Evolutionary conservation across 2,797 vertebrate genomes (phyloP).

Genomic region (Hippopotamyrus pictus): DNA sequence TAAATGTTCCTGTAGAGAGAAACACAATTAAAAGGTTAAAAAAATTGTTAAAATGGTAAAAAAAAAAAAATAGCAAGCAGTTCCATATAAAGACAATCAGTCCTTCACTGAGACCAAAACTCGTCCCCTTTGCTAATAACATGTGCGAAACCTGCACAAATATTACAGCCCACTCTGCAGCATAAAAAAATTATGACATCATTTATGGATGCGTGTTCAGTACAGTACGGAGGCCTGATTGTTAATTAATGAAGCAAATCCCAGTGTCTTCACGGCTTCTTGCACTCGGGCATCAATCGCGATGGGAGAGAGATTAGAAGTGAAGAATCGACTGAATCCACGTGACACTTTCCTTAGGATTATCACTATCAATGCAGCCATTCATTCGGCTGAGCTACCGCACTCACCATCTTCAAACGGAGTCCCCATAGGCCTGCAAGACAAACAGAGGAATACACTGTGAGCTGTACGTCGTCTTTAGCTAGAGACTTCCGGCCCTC

Average conservation of each 20-base stretch:
- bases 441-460: not conserved
- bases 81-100: not conserved
- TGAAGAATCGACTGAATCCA: not conserved
- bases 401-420: constrained; percentile 98
- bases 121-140: not conserved
- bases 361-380: not conserved
- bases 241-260: not conserved
- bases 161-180: constrained; percentile 7
- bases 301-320: not conserved
- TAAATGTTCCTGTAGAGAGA: constrained; percentile 85
- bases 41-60: not conserved
- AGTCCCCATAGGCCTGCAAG: constrained; percentile 88
- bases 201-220: not conserved
- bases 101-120: not conserved
- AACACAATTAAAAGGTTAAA: constrained; percentile 21
- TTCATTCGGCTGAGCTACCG: not conserved
- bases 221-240: not conserved
- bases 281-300: not conserved
- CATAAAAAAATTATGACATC: not conserved
- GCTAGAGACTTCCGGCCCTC: not conserved
- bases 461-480: not conserved
- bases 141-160: not conserved
- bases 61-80: not conserved
- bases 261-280: not conserved
- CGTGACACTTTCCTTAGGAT: not conserved